Conservation (phyloP, 2,888 invertebrate species). For the Entomobrya proxima region DNA sequence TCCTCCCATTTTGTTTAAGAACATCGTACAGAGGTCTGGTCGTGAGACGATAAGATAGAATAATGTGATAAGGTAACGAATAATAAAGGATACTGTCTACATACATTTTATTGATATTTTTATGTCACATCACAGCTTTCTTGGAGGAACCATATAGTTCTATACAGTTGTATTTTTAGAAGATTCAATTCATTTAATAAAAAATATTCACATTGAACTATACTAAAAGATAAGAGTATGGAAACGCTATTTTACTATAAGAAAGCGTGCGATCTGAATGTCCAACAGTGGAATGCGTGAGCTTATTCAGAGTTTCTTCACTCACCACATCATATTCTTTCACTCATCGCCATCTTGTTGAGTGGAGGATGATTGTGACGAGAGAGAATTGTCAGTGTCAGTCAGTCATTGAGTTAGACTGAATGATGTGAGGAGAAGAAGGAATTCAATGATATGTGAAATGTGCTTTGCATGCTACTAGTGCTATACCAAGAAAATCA, state of each 20-base stretch:
- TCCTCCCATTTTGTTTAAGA: not conserved
- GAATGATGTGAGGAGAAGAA: conserved; percentile 26
- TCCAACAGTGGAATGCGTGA: not conserved
- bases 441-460: not conserved
- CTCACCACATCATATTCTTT: not conserved
- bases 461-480: not conserved
- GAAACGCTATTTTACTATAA: no score
- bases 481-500: not conserved
- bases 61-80: not conserved
- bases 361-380: not conserved
- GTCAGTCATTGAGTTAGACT: conserved; percentile 44
- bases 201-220: no score
- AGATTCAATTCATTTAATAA: not conserved
- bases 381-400: conserved; percentile 53
- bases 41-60: conserved; percentile 13
- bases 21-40: no score
- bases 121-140: no score
- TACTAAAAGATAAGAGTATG: no score
- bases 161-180: not conserved
- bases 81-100: not conserved
- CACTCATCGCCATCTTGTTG: not conserved
- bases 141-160: no score
- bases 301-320: not conserved
- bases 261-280: no score
- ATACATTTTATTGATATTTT: no score